Evolutionary conservation across 1,140 invertebrate species (phyloP).

Genomic region (Drosophila grimshawi): DNA sequence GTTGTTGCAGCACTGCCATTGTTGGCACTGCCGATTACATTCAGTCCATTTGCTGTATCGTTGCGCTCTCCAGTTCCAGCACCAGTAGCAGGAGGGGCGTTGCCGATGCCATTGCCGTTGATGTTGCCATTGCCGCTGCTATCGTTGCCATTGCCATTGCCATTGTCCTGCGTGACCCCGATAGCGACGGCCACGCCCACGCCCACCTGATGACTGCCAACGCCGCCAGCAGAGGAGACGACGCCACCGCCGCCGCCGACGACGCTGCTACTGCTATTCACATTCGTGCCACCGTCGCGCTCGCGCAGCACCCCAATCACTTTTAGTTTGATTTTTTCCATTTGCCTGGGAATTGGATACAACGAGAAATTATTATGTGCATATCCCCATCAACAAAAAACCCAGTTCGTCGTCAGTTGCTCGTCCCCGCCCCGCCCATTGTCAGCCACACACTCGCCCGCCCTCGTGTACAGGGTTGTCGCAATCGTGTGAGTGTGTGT

Average conservation of each 20-base stretch:
- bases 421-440: conserved; percentile 34
- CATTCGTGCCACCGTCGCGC: conserved; percentile 72
- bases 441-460: conserved; percentile 35
- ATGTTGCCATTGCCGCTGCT: conserved; percentile 33
- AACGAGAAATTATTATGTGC: conserved; percentile 35
- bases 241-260: conserved; percentile 27
- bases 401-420: conserved; percentile 33
- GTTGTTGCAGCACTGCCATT: conserved; percentile 18
- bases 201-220: conserved; percentile 68
- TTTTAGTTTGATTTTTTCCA: conserved; percentile 82
- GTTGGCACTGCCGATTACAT: background rate
- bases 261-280: conserved; percentile 53
- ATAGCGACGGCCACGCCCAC: conserved; percentile 64
- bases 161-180: conserved; percentile 75
- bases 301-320: conserved; percentile 80
- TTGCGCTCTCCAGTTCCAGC: conserved; percentile 42
- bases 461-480: conserved; percentile 62
- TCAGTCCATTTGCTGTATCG: conserved; percentile 39
- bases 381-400: conserved; percentile 33
- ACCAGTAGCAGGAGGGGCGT: conserved; percentile 39
- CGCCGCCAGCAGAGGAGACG: conserved; percentile 24
- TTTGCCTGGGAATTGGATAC: conserved; percentile 61
- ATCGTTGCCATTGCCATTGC: conserved; percentile 49
- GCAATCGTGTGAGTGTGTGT: conserved; percentile 49
- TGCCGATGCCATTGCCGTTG: conserved; percentile 27